These are phyloP conservation scores for Cyrtonyx montezumae DNA, from an alignment of 2,113 vertebrate genomes.

Conservation along the genomic window DNA sequence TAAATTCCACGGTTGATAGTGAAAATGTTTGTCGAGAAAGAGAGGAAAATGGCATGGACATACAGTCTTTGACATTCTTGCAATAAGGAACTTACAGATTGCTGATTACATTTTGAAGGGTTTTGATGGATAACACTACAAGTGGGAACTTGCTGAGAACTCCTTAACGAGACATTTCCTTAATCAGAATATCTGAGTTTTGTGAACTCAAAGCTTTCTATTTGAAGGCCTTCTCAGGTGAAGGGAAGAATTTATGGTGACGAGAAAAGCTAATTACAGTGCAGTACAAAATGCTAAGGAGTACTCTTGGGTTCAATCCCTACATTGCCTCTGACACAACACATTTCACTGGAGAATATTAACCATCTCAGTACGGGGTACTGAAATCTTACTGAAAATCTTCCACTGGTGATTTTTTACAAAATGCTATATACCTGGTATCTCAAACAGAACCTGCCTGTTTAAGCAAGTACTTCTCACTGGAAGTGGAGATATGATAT, in stretches of 20 bases:
- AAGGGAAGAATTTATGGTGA: background rate
- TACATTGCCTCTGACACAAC: background rate
- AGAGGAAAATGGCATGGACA: background rate
- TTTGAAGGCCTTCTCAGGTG: background rate
- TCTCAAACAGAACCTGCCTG: background rate
- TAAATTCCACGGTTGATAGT: background rate
- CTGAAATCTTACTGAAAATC: background rate
- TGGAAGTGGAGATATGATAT: background rate
- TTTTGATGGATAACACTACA: background rate
- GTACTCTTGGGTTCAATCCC: background rate
- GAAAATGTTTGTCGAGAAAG: background rate
- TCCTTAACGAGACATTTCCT: conserved; percentile 14
- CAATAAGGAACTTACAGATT: background rate
- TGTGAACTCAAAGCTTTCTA: background rate
- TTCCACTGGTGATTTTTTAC: background rate
- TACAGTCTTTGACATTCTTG: background rate
- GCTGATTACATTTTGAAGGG: background rate
- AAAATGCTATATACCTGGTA: background rate
- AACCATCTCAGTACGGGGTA: background rate
- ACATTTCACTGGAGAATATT: background rate
- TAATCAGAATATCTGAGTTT: background rate
- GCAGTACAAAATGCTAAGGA: background rate
- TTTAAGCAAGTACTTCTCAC: background rate
- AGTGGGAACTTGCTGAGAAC: background rate
- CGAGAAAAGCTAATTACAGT: background rate